Conservation (phyloP, 2,797 vertebrate genomes). For the Acestrorhynchus altus region DNA sequence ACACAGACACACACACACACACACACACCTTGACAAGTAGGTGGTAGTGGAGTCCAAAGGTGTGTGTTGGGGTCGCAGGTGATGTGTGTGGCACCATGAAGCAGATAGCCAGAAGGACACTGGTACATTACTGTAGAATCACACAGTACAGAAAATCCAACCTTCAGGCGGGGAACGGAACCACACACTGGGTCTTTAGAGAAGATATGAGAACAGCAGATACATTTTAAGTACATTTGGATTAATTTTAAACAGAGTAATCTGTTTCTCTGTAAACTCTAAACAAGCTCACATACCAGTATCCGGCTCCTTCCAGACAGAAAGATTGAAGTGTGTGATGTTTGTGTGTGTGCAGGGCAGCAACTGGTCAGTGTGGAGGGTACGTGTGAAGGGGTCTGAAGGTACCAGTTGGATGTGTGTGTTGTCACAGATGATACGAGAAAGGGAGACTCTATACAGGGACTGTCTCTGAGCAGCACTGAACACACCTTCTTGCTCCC, state of each 20-base stretch:
- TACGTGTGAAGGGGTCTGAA: constrained; percentile 78
- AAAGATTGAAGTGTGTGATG: constrained; percentile 74
- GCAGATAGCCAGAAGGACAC: constrained; percentile 75
- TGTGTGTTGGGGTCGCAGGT: constrained; percentile 73
- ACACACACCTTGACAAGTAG: constrained; percentile 76
- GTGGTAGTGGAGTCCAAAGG: constrained; percentile 76
- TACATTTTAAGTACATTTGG: not conserved
- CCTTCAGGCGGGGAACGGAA: constrained; percentile 71
- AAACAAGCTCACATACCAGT: constrained; percentile 60
- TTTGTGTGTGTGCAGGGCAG: constrained; percentile 74
- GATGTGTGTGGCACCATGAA: constrained; percentile 73
- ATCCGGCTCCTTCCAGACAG: constrained; percentile 77
- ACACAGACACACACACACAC: too few relatives aligned
- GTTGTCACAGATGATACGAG: constrained; percentile 89
- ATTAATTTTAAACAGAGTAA: too few relatives aligned
- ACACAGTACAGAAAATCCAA: constrained; percentile 77
- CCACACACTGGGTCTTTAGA: constrained; percentile 77
- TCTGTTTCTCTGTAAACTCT: too few relatives aligned
- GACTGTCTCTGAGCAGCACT: constrained; percentile 76
- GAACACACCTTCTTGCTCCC: constrained; percentile 86
- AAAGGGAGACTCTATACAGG: constrained; percentile 79
- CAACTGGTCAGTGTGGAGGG: constrained; percentile 71
- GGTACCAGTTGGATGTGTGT: constrained; percentile 84
- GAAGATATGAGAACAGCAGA: not conserved
- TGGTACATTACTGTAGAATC: constrained; percentile 72